Percentiles rank a stretch among this genome's conserved stretches.
These are phyloP conservation scores for Prunella fulvescens DNA, from an alignment of 2,113 vertebrate genomes.

Conservation along the genomic window DNA sequence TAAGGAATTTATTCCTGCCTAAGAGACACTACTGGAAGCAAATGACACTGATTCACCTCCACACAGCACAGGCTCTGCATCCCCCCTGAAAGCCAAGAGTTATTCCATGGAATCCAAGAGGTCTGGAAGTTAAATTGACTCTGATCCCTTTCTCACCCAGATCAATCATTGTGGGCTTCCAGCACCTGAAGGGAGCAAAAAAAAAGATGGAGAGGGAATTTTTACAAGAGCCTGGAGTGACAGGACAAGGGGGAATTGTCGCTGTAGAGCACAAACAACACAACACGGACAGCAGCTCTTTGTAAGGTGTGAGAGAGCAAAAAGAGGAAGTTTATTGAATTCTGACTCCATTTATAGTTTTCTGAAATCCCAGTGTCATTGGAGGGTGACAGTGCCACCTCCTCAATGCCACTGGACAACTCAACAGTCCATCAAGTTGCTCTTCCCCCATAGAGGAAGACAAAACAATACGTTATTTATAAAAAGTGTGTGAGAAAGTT, in stretches of 20 bases:
- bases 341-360: too few relatives aligned
- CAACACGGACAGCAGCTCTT: too few relatives aligned
- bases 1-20: not conserved
- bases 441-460: too few relatives aligned
- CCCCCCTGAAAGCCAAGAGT: not conserved
- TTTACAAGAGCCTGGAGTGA: not conserved
- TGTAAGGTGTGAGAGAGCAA: too few relatives aligned
- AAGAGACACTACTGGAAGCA: not conserved
- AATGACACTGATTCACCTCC: not conserved
- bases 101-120: not conserved
- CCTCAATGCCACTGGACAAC: too few relatives aligned
- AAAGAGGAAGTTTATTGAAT: too few relatives aligned
- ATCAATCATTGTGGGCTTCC: not conserved
- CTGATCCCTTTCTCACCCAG: not conserved
- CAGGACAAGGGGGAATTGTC: not conserved
- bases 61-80: not conserved
- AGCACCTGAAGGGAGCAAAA: not conserved
- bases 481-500: too few relatives aligned
- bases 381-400: too few relatives aligned
- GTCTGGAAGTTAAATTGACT: not conserved
- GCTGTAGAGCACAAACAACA: too few relatives aligned
- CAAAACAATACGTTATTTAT: too few relatives aligned
- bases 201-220: not conserved
- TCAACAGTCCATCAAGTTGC: too few relatives aligned
- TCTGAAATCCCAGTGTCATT: too few relatives aligned